phyloP scores from a whole-genome alignment of 2,888 invertebrate genomes.

The Geotrupes spiniger region DNA sequence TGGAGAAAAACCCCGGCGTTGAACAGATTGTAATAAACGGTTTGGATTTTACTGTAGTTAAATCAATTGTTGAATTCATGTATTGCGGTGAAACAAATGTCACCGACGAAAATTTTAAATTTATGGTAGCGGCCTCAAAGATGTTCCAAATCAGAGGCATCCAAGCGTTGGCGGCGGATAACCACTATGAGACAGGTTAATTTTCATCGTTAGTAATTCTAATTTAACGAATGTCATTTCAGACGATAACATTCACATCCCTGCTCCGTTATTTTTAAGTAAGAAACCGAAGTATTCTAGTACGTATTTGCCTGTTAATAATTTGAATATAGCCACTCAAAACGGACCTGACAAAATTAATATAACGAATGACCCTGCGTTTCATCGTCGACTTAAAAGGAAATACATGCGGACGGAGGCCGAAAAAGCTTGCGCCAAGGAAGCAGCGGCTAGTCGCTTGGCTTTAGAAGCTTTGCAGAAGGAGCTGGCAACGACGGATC shows the following conservation, averaged over 20 bases:
- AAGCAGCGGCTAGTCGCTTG: slow-evolving; percentile 49
- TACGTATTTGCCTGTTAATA: slow-evolving; percentile 34
- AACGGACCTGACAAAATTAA: slow-evolving; percentile 12
- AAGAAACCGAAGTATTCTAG: slow-evolving; percentile 48
- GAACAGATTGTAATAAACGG: slow-evolving; percentile 64
- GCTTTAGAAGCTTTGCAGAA: slow-evolving; percentile 50
- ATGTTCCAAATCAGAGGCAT: slow-evolving; percentile 65
- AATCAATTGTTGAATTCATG: slow-evolving; percentile 73
- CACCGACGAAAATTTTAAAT: slow-evolving; percentile 64
- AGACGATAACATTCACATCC: slow-evolving; percentile 36
- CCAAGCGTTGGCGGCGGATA: slow-evolving; percentile 52
- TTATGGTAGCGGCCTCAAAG: slow-evolving; percentile 67
- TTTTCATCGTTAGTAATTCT: neutral
- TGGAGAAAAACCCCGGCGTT: slow-evolving; percentile 56
- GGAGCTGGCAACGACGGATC: slow-evolving; percentile 45
- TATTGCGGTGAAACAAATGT: slow-evolving; percentile 74
- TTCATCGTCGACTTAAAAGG: slow-evolving; percentile 39
- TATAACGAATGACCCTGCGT: slow-evolving; percentile 29
- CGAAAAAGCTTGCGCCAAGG: slow-evolving; percentile 48
- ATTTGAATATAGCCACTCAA: slow-evolving; percentile 15
- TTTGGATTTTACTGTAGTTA: slow-evolving; percentile 68
- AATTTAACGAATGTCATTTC: neutral
- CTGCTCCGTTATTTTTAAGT: slow-evolving; percentile 45
- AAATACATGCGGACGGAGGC: slow-evolving; percentile 42
- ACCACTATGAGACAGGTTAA: slow-evolving; percentile 28